Evolutionary conservation across 2,113 vertebrate species (phyloP).

Genomic region (Chascanopsetta lugubris): DNA sequence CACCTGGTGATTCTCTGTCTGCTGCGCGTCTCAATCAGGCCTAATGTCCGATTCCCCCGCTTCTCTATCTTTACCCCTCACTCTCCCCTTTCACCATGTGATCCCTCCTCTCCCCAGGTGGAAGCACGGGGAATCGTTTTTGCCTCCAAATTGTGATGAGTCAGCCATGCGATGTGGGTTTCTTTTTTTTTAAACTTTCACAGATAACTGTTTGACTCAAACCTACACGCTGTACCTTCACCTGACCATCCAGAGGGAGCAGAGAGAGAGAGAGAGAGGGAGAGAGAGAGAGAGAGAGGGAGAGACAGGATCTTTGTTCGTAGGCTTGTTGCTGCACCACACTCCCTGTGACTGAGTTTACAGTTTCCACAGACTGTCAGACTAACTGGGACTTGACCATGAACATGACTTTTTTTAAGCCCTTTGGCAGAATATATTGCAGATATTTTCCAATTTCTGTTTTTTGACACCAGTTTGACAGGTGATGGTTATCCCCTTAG

Average conservation of each 20-base stretch:
- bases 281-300: conserved; percentile 29
- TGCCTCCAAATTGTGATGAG: conserved; percentile 76
- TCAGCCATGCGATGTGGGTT: conserved; percentile 73
- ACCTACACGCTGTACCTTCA: conserved; percentile 69
- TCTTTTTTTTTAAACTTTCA: background rate
- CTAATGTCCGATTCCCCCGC: conserved; percentile 57
- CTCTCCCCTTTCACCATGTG: conserved; percentile 21
- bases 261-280: too few species aligned
- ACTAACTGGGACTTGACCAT: conserved; percentile 65
- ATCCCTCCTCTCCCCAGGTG: conserved; percentile 47
- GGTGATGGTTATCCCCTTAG: conserved; percentile 27
- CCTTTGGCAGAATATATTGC: conserved; percentile 42
- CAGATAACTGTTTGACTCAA: conserved; percentile 67
- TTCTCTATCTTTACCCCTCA: conserved; percentile 42
- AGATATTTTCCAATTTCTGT: conserved; percentile 22
- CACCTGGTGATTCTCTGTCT: conserved; percentile 64
- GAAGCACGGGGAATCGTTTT: conserved; percentile 59
- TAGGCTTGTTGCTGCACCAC: conserved; percentile 63
- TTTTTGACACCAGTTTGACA: conserved; percentile 27
- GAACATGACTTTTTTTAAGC: conserved; percentile 50
- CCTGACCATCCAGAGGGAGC: conserved; percentile 70
- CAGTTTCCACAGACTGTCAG: conserved; percentile 61
- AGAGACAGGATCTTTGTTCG: conserved; percentile 66
- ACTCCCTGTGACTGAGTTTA: conserved; percentile 62
- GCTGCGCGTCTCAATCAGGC: conserved; percentile 78